Evolutionary conservation across 2,888 invertebrate genomes (phyloP), one percentile per base, ranked within the genome.

Genomic region (Herminia tarsipennalis): DNA sequence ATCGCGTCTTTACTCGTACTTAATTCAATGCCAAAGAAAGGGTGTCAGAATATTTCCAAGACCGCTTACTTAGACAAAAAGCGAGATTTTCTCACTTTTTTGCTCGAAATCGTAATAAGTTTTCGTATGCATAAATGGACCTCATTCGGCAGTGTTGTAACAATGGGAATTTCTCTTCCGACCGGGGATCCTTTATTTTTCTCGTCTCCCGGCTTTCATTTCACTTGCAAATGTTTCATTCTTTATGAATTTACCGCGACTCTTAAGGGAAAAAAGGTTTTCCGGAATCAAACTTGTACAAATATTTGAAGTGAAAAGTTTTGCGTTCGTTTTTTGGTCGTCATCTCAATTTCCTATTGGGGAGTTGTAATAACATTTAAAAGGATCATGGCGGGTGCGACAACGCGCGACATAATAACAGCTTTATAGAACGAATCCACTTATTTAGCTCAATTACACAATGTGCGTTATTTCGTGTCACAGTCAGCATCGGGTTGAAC

Each of bases 221-320:
- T 85, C 76, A 86, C 84, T 87, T 87, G 87, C 87, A 86, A 88
- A 87, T 86, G 77, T 80, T 78, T 83, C 81, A 81, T 84, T 80
- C 81, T 86, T 81, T 81, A 81, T 83, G 79, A 86, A 86, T 86
- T 85, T 81, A 80, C 79, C 74, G 76, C 74, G 72, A 76, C 69
- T 74, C 67, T 70, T 63, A 63, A 66, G 68, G 53, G 66, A 75
- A 74, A 37, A 77, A 79, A 74, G 73, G 73, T 77, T 76, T 70
- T 62, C 70, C 73, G 66, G 77, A 78, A 77, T 77, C 74, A 78
- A 81, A 83, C 72, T 83, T 75, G 75, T 70, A 76, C 78, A 81
- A 83, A 85, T 80, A 82, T 84, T 84, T 81, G 73, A 75, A 72
- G 72, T 76, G 67, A 58, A 72, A 78, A 78, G 73, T 76, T 80